These are phyloP conservation scores for Neodiprion virginianus DNA, from an alignment of 1,140 invertebrate species.

Conservation along the genomic window DNA sequence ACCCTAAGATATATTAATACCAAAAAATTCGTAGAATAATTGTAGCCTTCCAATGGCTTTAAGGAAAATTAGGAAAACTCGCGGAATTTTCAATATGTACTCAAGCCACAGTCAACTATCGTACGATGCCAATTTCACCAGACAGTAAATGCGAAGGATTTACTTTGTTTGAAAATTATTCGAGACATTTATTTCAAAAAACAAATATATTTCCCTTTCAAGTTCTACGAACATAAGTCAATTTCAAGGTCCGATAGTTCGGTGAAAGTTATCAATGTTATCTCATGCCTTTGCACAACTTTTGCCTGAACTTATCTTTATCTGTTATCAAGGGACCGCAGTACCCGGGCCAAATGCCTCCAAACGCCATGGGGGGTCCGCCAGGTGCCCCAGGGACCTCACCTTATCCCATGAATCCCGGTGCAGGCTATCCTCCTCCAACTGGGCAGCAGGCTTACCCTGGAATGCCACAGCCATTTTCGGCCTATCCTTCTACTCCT, in stretches of 20 bases:
- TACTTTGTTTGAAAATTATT: background rate
- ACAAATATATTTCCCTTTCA: too few relatives aligned
- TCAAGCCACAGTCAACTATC: too few relatives aligned
- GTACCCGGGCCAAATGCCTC: conserved; percentile 49
- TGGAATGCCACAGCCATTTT: conserved; percentile 50
- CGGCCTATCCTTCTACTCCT: conserved; percentile 26
- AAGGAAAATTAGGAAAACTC: too few relatives aligned
- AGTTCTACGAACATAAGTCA: too few relatives aligned
- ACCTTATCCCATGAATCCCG: conserved; percentile 30
- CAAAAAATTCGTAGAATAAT: too few relatives aligned
- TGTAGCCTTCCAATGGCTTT: too few relatives aligned
- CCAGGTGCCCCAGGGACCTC: conserved; percentile 52
- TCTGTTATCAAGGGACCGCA: conserved; percentile 46
- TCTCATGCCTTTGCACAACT: too few relatives aligned
- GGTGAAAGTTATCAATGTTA: too few relatives aligned
- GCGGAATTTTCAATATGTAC: too few relatives aligned
- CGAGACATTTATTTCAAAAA: background rate
- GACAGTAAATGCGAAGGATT: background rate
- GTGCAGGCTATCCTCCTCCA: conserved; percentile 33
- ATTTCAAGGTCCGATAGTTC: too few relatives aligned
- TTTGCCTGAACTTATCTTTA: too few relatives aligned
- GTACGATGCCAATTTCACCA: background rate
- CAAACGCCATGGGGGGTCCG: conserved; percentile 53
- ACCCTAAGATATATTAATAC: too few relatives aligned
- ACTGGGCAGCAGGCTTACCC: conserved; percentile 38